Conservation (phyloP, 2,888 invertebrate genomes). For the Aplocera efformata region DNA sequence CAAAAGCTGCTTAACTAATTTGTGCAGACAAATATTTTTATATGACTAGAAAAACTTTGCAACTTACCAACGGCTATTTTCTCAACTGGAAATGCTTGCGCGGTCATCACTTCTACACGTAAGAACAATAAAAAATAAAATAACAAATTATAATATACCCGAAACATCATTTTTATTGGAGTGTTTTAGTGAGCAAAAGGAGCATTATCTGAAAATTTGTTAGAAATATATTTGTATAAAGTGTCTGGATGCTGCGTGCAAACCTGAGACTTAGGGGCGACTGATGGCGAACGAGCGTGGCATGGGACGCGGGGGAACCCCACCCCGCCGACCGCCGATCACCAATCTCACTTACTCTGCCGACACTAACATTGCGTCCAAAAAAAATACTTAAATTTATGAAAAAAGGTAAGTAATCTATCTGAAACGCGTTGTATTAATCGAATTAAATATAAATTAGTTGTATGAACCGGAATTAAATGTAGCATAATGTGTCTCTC, state of each 20-base stretch:
- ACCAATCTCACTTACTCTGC: conserved; percentile 41
- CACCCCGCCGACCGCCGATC: conserved; percentile 34
- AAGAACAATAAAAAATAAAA: conserved; percentile 56
- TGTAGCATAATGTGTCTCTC: no score
- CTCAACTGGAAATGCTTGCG: conserved; percentile 65
- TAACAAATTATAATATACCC: conserved; percentile 31
- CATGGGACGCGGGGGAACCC: conserved; percentile 53
- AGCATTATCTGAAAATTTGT: conserved; percentile 19
- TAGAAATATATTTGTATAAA: conserved; percentile 37
- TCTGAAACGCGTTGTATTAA: no score
- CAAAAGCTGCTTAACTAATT: no score
- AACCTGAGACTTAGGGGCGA: conserved; percentile 77
- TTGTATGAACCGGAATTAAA: no score
- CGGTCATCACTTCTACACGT: conserved; percentile 47
- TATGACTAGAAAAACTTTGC: no score
- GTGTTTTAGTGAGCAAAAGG: not conserved
- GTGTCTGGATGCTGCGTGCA: conserved; percentile 69
- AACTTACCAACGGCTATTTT: conserved; percentile 76
- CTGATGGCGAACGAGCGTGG: conserved; percentile 64
- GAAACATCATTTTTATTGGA: conserved; percentile 39
- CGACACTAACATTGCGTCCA: no score
- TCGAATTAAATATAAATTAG: no score
- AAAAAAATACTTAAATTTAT: no score
- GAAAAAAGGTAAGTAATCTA: no score
- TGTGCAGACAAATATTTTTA: no score